Base-by-base conservation (phyloP, 2,113 vertebrate genomes). In the Tragelaphus strepsiceros region DNA sequence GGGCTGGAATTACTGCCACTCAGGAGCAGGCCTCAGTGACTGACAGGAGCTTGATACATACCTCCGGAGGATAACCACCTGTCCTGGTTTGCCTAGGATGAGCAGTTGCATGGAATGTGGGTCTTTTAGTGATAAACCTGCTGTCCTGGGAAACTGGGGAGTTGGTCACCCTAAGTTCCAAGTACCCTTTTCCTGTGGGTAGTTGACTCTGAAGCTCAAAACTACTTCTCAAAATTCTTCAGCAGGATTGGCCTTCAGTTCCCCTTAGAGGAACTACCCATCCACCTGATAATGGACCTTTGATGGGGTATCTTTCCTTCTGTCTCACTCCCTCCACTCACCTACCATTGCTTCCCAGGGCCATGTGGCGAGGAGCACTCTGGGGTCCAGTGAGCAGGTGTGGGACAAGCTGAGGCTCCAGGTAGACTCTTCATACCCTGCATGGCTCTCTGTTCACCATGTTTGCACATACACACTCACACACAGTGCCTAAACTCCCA, bases 401-500 rank as follows among this genome's bases (percentile, higher is more conserved):
- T 99, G 99, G 99, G 99, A 99, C 98, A 99, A 99, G 99, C 99
- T 99, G 90, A 74, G 94, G 26, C 35, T 16, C 3, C 2, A 22
- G 28, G 5, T 26, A 35, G 58, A 30, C 5, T 89, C 21, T 81
- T 61, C 7, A 61, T 30, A 26, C 11, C 3, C 13, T 49, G 30
- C 8, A 0, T 26, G 32, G n/a, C 14, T 11, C 39, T 62, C 46
- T 62, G n/a, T 21, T 35, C 17, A 11, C 64, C 16, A 9, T 67
- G 32, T 17, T n/a, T 39, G n/a, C 67, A 71, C n/a, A 71, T 12
- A 39, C n/a, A 22, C n/a, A 71, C n/a, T 71, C 64, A 71, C 19
- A 22, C 67, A 39, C 7, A 64, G 67, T 22, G 67, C n/a, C 10
- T 71, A 4, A 71, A 71, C 67, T 71, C n/a, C 67, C 67, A 6